Evolutionary conservation across 2,888 invertebrate species (phyloP).

Genomic region (Drosophila falleni): DNA sequence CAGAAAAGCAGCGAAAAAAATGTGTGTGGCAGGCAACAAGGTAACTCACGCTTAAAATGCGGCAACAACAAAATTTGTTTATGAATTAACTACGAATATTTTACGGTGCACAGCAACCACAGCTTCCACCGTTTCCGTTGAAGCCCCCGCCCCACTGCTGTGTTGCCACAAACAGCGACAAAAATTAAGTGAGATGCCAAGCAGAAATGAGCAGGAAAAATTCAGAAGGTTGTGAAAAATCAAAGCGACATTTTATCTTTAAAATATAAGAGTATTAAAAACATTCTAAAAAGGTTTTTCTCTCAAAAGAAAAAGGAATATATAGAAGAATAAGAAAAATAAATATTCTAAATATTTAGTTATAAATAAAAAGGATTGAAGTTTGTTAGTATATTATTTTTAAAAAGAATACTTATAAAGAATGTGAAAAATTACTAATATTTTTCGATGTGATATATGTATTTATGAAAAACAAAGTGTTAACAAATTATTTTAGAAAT

Average conservation of each 20-base stretch:
- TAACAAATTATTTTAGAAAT: neutral
- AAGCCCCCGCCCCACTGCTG: neutral
- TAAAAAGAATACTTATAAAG: too few species aligned
- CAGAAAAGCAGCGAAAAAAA: conserved; percentile 11
- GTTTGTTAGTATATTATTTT: too few species aligned
- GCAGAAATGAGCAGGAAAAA: neutral
- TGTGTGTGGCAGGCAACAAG: conserved; percentile 21
- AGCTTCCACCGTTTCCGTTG: neutral
- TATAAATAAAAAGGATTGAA: too few species aligned
- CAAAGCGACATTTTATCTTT: neutral
- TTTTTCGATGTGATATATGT: too few species aligned
- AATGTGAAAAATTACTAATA: too few species aligned
- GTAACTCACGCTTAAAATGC: conserved; percentile 47
- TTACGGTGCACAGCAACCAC: conserved; percentile 14
- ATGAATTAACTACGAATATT: conserved; percentile 56
- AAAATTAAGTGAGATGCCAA: conserved; percentile 2
- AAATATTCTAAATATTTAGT: too few species aligned
- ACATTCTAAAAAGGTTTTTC: neutral
- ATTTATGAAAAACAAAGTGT: too few species aligned
- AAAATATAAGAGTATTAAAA: neutral
- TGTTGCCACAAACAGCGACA: neutral
- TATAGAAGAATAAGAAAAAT: too few species aligned
- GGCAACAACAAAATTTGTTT: conserved; percentile 56
- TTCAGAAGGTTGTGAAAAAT: neutral
- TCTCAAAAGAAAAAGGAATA: too few species aligned